A percentile compares a stretch with the other conserved stretches of the same genome.
Evolutionary conservation across 2,888 invertebrate genomes (phyloP).

Genomic region (Oscheius onirici): DNA sequence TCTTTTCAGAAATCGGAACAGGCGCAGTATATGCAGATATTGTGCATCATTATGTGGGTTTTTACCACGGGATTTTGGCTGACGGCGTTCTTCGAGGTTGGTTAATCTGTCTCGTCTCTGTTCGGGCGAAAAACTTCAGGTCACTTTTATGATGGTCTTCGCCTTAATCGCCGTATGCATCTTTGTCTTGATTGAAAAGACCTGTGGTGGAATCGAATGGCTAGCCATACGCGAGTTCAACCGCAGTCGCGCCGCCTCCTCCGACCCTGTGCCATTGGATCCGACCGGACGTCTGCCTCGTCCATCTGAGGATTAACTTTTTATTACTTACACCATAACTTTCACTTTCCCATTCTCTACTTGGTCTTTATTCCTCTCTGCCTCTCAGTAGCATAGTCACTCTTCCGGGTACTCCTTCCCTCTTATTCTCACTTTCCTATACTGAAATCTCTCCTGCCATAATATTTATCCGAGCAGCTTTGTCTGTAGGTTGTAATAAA

Average conservation of each 20-base stretch:
- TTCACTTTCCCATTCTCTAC: constrained; percentile 15
- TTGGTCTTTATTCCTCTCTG: constrained; percentile 1
- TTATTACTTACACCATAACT: neutral
- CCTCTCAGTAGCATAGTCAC: constrained; percentile 9
- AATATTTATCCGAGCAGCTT: neutral
- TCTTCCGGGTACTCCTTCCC: neutral
- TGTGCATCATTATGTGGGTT: constrained; percentile 59
- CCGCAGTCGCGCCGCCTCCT: constrained; percentile 10
- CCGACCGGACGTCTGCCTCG: constrained; percentile 16
- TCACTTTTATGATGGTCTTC: constrained; percentile 46
- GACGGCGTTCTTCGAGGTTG: constrained; percentile 48
- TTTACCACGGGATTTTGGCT: constrained; percentile 64
- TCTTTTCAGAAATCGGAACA: constrained; percentile 26
- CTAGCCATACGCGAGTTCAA: constrained; percentile 53
- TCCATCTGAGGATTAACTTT: constrained; percentile 26
- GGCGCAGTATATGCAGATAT: constrained; percentile 38
- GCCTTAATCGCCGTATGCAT: constrained; percentile 40
- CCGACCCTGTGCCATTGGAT: constrained; percentile 29
- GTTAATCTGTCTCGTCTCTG: neutral
- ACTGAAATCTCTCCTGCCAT: neutral
- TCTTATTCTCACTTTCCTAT: neutral
- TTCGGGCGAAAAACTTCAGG: constrained; percentile 32
- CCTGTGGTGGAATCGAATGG: constrained; percentile 65
- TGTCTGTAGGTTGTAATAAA: constrained; percentile 8
- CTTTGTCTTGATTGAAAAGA: constrained; percentile 40